Evolutionary conservation across 37 sponge, comb jelly and placozoan species (phyloP), one percentile per base, ranked within the genome.

Genomic region (Hormiphora californensis): DNA sequence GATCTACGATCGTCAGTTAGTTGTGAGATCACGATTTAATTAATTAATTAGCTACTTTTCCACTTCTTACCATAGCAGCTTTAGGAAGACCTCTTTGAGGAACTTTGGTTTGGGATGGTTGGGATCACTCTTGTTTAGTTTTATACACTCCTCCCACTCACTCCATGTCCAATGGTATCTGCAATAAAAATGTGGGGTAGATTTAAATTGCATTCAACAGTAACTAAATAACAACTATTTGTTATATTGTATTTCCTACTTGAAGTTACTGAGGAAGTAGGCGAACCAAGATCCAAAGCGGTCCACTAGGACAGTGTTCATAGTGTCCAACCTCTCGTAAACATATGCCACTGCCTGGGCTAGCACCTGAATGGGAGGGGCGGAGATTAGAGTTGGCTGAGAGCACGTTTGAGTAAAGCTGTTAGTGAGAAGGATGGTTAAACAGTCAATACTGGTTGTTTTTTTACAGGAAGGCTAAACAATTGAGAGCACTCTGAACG

Each of bases 271-370:
- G 23, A 96, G 90, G 63, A 92, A 93, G 36, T 92, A 88, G 25
- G 91, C 90, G 67, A 96, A 96, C 97, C 97, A 96, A 21, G 69
- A 51, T 40, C 93, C 92, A 57, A 95, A 89, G 59, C 95, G 93
- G 49, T 21, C 46, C 5, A 65, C 25, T 2, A 55, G 68, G 4
- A 92, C 91, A 1, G 88, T 55, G 86, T 95, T 92, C 94, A 95
- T 95, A 46, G 87, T 91, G 40, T 94, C 95, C 55, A 94, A 85
- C 0, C 90, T 87, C 40, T 85, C 86, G 78, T 89, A 94, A 3
- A 94, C 55, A 40, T 91, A 78, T 22, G 87, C 85, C 36, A 90
- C 87, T 51, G 92, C 90, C 40, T 94, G 92, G 37, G 90, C 87
- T 12, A 94, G 67, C 65, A 33, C 65, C 41, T 40, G 39, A 69